Conservation (phyloP, 2,113 vertebrate species). For the Lagenorhynchus albirostris region DNA sequence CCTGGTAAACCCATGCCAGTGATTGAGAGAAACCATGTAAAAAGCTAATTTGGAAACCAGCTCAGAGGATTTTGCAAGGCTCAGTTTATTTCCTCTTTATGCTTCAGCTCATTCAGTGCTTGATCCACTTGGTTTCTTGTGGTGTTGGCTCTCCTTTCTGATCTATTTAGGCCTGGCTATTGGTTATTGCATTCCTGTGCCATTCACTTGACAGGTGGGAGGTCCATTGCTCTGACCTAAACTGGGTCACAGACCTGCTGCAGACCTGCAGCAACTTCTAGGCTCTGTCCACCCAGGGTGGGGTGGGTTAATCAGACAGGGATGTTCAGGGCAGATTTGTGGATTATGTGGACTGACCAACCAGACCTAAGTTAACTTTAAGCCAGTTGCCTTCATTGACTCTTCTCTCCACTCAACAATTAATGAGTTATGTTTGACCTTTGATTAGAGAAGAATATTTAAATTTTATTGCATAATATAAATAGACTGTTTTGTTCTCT, state of each 20-base stretch:
- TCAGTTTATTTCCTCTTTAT: neutral
- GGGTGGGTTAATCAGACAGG: neutral
- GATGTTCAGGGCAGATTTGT: neutral
- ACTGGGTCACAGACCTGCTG: neutral
- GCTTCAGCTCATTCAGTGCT: neutral
- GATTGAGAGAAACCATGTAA: neutral
- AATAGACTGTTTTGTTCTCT: neutral
- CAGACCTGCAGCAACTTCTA: neutral
- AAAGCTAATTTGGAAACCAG: neutral
- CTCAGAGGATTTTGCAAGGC: neutral
- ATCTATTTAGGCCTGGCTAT: neutral
- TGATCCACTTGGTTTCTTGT: constrained; percentile 21
- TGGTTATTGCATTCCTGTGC: neutral
- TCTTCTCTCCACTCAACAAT: neutral
- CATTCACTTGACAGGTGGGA: neutral
- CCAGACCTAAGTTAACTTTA: neutral
- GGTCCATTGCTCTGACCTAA: neutral
- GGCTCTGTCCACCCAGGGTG: neutral
- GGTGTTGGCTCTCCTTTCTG: neutral
- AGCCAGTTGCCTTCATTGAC: neutral
- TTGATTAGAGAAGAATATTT: constrained; percentile 15
- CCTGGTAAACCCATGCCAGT: neutral
- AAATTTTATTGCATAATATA: neutral
- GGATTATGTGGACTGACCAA: neutral
- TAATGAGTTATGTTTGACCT: neutral